These are phyloP conservation scores for Daboia siamensis DNA, from an alignment of 2,113 vertebrate species.

Conservation along the genomic window DNA sequence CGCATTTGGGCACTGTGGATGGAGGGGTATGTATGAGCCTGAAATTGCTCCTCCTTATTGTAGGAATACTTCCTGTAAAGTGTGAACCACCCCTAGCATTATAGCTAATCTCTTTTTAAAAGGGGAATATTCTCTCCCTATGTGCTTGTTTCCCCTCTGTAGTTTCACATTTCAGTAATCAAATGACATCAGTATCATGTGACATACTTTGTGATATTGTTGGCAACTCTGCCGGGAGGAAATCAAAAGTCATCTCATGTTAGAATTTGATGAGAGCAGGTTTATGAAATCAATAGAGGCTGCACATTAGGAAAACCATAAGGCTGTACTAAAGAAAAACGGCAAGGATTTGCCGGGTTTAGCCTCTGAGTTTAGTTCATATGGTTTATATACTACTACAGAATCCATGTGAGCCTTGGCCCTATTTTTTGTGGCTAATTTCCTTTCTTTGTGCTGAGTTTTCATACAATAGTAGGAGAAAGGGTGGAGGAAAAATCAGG, in stretches of 20 bases:
- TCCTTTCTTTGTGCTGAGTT: constrained; percentile 2
- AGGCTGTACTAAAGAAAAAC: neutral
- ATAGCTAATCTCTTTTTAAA: neutral
- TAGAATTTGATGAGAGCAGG: neutral
- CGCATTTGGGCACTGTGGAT: neutral
- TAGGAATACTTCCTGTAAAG: neutral
- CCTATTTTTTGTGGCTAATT: neutral
- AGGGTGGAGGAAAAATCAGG: neutral
- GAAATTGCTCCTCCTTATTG: neutral
- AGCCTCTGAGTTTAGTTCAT: neutral
- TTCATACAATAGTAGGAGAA: constrained; percentile 7
- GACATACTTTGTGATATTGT: neutral
- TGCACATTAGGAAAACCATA: neutral
- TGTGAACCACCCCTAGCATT: neutral
- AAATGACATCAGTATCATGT: neutral
- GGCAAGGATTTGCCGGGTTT: neutral
- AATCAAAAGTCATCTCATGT: neutral
- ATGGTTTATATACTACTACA: neutral
- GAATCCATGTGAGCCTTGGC: neutral
- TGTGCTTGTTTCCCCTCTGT: neutral
- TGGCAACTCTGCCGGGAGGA: neutral
- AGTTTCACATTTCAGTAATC: neutral
- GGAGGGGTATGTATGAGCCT: neutral
- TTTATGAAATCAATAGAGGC: neutral
- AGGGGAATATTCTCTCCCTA: neutral